Percentiles rank a stretch among this genome's conserved stretches.
Conservation (phyloP, 2,113 vertebrate species). For the Scolopax mira region DNA sequence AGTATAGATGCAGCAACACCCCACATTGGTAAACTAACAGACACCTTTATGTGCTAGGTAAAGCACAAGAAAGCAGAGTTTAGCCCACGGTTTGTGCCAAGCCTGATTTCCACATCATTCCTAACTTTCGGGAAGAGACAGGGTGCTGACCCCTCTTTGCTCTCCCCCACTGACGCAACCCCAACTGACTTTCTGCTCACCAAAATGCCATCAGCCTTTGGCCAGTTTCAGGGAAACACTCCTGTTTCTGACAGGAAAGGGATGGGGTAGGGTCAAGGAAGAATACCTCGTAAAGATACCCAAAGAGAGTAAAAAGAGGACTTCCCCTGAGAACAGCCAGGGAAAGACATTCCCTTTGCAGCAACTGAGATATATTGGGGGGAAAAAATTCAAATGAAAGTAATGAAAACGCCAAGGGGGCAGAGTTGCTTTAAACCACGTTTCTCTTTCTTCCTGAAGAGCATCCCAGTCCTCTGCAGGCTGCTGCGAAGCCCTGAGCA, state of each 20-base stretch:
- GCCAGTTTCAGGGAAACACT: neutral
- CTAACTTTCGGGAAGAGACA: neutral
- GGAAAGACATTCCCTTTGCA: neutral
- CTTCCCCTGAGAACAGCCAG: neutral
- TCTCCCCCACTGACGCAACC: fast-evolving
- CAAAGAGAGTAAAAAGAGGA: neutral
- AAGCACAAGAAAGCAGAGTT: neutral
- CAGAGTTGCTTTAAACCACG: neutral
- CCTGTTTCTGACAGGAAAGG: neutral
- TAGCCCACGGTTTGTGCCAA: neutral
- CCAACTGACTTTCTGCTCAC: neutral
- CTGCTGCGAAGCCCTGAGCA: neutral
- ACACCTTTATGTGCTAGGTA: neutral
- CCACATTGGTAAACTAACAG: neutral
- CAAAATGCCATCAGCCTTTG: neutral
- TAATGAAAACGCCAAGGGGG: neutral
- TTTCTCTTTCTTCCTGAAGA: neutral
- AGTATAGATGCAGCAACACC: neutral
- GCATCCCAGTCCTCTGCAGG: neutral
- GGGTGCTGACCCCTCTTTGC: neutral
- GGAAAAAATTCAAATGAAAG: neutral
- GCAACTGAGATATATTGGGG: neutral
- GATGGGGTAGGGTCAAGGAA: neutral
- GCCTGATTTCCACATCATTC: neutral
- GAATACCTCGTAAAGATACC: neutral